Evolutionary conservation across 2,888 invertebrate genomes (phyloP), one percentile per base, ranked within the genome.

Genomic region (Liposcelis brunnea): DNA sequence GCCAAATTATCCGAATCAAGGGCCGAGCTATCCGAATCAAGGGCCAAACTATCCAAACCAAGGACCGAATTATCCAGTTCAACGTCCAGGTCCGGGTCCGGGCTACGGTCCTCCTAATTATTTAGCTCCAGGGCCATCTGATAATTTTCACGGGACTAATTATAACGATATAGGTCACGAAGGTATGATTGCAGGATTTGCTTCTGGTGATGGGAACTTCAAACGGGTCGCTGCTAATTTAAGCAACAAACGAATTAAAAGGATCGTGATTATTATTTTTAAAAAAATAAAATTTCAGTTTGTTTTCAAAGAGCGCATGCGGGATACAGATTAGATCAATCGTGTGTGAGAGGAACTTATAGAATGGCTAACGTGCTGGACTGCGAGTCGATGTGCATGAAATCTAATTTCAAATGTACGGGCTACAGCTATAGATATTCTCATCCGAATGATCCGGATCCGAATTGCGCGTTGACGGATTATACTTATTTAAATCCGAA

Each of bases 401-500:
- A 16, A 40, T 7, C 40, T 40, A 18, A n/a, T 12, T 40, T 18
- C 19, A 14, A 40, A 14, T 40, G 40, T 11, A 40, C 21, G 19
- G 40, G 40, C 7, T 40, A 19, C 19, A 18, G 15, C 11, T 40
- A 15, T 21, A 16, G 40, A n/a, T 40, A 40, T 18, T 18, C 40
- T 40, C 40, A 19, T 5, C 19, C 21, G n/a, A 7, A 16, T 18
- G 19, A 18, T 18, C 6, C 4, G 11, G 40, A n/a, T 3, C 40
- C 40, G 7, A 40, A 40, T 40, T 40, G 40, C 21, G 16, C 12
- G 6, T 18, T 40, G n/a, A 40, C 40, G n/a, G 40, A 40, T 19
- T 40, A 6, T 21, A 14, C 12, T n/a, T 6, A 40, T 19, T 19
- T 40, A 7, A 19, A 19, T 19, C 12, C 19, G 40, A 16, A 40